Conservation (phyloP, 2,888 invertebrate genomes). For the Pandemis cinnamomeana region DNA sequence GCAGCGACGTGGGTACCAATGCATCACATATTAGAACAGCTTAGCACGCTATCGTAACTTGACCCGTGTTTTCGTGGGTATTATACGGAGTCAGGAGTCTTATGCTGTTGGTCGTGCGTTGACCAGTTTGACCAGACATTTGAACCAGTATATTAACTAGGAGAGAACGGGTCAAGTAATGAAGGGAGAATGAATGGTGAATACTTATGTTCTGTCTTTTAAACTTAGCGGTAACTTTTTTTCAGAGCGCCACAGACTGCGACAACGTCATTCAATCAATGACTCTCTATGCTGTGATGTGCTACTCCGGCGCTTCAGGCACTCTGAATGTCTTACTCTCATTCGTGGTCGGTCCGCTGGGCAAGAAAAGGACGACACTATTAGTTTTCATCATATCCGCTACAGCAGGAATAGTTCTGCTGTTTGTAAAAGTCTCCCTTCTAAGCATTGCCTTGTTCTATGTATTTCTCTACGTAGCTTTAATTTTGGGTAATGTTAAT, state of each 20-base stretch:
- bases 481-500: slow-evolving; percentile 71
- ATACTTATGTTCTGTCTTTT: no score
- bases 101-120: no score
- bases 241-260: slow-evolving; percentile 61
- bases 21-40: not conserved
- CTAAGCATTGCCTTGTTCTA: slow-evolving; percentile 69
- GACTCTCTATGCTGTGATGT: slow-evolving; percentile 71
- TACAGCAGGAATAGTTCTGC: slow-evolving; percentile 57
- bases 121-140: no score
- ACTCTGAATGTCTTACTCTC: slow-evolving; percentile 61
- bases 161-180: no score
- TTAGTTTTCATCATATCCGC: slow-evolving; percentile 59
- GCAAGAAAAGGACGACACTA: slow-evolving; percentile 63
- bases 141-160: no score
- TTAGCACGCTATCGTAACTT: no score
- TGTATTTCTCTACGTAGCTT: slow-evolving; percentile 65
- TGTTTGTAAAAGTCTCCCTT: slow-evolving; percentile 62
- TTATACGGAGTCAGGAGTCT: no score
- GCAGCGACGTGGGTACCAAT: slow-evolving; percentile 51
- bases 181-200: no score
- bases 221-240: not conserved
- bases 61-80: not conserved
- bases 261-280: slow-evolving; percentile 59
- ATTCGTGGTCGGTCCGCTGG: slow-evolving; percentile 62
- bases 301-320: slow-evolving; percentile 63